These are phyloP conservation scores for Sebastes fasciatus DNA, from an alignment of 2,113 vertebrate species.

Conservation along the genomic window DNA sequence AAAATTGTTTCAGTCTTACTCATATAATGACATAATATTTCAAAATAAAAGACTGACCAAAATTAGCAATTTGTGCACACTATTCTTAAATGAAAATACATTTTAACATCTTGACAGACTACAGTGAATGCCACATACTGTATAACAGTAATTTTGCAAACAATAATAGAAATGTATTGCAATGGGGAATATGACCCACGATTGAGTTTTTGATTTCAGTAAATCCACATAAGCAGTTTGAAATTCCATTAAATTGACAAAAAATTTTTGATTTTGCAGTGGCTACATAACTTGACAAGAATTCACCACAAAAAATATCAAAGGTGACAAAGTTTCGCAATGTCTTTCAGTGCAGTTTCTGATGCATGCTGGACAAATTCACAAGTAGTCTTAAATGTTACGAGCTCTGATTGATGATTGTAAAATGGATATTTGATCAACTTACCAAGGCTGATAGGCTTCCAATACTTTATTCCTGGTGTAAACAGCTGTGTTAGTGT, in stretches of 20 bases:
- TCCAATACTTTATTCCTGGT: constrained; percentile 13
- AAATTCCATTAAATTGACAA: not conserved
- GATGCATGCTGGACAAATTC: not conserved
- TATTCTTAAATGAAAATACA: not conserved
- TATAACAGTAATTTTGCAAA: not conserved
- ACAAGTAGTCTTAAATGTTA: not conserved
- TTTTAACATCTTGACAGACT: not conserved
- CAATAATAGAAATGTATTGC: not conserved
- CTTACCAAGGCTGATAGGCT: constrained; percentile 49
- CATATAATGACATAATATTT: not conserved
- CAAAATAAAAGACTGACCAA: constrained; percentile 13
- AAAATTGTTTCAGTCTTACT: not conserved
- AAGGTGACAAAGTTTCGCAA: not conserved
- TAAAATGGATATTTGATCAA: constrained; percentile 5
- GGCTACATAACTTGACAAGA: not conserved
- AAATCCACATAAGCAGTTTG: not conserved
- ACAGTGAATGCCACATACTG: not conserved
- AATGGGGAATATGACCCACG: not conserved
- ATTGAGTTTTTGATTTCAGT: not conserved
- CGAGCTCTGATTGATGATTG: not conserved
- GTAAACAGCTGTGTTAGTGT: constrained; percentile 26
- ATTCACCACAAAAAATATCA: not conserved
- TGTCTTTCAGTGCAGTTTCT: not conserved
- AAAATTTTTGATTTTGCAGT: not conserved
- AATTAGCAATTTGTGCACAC: not conserved